Base-by-base conservation (phyloP, 2,888 invertebrate species). In the Agonopterix arenella region DNA sequence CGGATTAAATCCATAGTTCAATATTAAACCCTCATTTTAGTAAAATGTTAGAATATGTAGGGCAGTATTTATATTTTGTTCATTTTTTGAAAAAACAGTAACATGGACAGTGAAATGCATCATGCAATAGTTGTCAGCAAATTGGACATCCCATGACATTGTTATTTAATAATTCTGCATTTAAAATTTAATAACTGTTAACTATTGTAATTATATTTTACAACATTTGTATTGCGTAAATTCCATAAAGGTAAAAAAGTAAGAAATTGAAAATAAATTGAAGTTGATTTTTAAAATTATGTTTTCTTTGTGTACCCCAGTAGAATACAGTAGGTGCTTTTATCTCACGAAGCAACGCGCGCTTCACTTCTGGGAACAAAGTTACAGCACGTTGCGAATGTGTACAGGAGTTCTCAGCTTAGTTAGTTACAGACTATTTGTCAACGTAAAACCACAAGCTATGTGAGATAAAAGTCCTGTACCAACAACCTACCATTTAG, bases 161-260 rank as follows among this genome's bases (percentile, higher is more conserved):
- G 84, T 82, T 79, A 77, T 65, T 62, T 71, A 68, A 64, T 72
- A 72, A 78, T 76, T 70, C 76, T 84, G 88, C 89, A 88, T 89
- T 88, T 88, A 84, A 85, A 85, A 80, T 78, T 77, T 73, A 80
- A 77, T 75, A 79, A 79, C 78, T 85, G 83, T 84, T 84, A 83
- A 79, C 77, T 83, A 80, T 80, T 80, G 74, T 85, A 83, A 84
- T 79, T 80, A 80, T 85, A 83, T 80, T 82, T 84, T 83, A 81
- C 82, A 80, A 78, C 76, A 84, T 83, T 82, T 84, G 80, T 86
- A 86, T 79, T 83, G 79, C 80, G 65, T 84, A 83, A 86, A 84
- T 85, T 86, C 84, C 83, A 80, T 78, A 72, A 75, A 75, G 68
- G 68, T 80, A 82, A 77, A 76, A 74, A 71, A 74, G 72, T 81